Conservation (phyloP, 1,140 invertebrate species). For the Aleiodes sp. region DNA sequence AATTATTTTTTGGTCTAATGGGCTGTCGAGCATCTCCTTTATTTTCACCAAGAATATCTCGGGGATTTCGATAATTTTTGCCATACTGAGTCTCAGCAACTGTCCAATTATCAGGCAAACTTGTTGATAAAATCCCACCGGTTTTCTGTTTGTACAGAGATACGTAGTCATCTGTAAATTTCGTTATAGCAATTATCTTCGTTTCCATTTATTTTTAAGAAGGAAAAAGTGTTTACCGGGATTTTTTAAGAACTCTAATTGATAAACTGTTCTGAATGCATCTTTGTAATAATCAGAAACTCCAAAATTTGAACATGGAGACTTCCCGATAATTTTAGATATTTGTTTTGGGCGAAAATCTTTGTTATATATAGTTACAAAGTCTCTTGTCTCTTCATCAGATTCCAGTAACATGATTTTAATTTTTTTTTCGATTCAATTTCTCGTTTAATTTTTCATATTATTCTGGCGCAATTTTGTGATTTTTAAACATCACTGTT, state of each 20-base stretch:
- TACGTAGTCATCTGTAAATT: constrained; percentile 31
- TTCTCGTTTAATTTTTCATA: constrained; percentile 32
- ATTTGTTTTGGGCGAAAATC: constrained; percentile 38
- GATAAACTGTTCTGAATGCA: constrained; percentile 38
- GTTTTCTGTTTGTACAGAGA: constrained; percentile 29
- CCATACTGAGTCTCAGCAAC: constrained; percentile 47
- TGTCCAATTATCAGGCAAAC: constrained; percentile 40
- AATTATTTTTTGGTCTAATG: constrained; percentile 38
- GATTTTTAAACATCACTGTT: constrained; percentile 45
- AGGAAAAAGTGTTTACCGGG: constrained; percentile 28
- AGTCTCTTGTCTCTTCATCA: constrained; percentile 49
- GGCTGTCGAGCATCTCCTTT: constrained; percentile 15
- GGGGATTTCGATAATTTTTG: constrained; percentile 43
- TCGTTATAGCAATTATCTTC: background rate
- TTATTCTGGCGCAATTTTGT: constrained; percentile 2
- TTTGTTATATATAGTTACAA: constrained; percentile 43
- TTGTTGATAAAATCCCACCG: constrained; percentile 4
- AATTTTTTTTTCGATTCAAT: constrained; percentile 9
- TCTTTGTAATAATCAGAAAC: constrained; percentile 35
- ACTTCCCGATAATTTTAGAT: constrained; percentile 10
- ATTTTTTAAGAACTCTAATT: constrained; percentile 40
- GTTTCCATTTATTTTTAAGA: background rate
- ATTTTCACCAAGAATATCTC: constrained; percentile 7
- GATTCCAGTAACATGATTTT: constrained; percentile 44
- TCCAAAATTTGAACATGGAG: constrained; percentile 28